Evolutionary conservation across 2,888 invertebrate genomes (phyloP), one percentile per base, ranked within the genome.

Genomic region (Thumatha senex): DNA sequence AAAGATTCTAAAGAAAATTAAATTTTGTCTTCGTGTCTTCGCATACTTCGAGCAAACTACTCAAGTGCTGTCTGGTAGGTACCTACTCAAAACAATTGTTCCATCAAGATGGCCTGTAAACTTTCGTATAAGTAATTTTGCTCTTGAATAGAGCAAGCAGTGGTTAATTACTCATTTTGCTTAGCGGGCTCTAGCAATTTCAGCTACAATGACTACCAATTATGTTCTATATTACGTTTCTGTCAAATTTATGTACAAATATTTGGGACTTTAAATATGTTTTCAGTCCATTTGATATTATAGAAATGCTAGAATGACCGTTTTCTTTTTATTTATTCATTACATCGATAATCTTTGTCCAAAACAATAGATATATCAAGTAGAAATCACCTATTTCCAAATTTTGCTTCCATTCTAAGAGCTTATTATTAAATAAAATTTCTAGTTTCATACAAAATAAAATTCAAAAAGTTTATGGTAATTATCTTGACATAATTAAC

Each of bases 91-190:
- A 14, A 15, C 34, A 15, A 12, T 7, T 38, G 11, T 35, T 40
- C 41, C 34, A 48, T 31, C 40, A 13, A 40, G 40, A 50, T 41
- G 31, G 40, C 40, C 41, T 30, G 40, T 30, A 36, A 50, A 46
- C 45, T 46, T 42, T 38, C 14, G 15, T 39, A 51, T 51, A 47
- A 51, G 47, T 51, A 47, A 47, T 39, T 46, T 47, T 40, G 24
- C 30, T 44, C 43, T 38, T 30, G 46, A n/a, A 29, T 35, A 51
- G 31, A 35, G 42, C 43, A 47, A 46, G 40, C 44, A 36, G 39
- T 47, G 34, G 51, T 40, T 43, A 47, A 51, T 51, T 47, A 51
- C 34, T 42, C 39, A 51, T 43, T 51, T 34, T 35, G 47, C 47
- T 43, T 34, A 39, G 33, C 11, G 40, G 42, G 14, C 12, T 43